phyloP scores from a whole-genome alignment of 2,888 invertebrate species.

The Chydorus sphaericus region DNA sequence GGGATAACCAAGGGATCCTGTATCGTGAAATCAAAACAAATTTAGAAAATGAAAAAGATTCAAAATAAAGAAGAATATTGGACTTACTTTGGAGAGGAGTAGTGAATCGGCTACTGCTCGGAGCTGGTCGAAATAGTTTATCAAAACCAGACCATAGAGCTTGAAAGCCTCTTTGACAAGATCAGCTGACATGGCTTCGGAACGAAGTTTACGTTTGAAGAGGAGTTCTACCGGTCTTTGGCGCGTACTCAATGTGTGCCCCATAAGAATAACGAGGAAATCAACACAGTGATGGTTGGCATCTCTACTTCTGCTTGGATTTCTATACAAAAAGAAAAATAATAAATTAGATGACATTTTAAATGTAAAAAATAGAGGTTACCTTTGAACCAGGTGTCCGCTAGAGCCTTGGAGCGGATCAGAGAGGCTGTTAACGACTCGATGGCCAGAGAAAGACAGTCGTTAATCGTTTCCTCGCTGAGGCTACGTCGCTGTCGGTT shows the following conservation, averaged over 20 bases:
- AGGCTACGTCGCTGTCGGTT: background rate
- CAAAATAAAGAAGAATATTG: too few species aligned
- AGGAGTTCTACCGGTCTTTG: conserved; percentile 28
- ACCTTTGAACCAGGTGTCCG: conserved; percentile 17
- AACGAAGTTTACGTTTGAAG: conserved; percentile 28
- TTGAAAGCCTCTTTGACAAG: conserved; percentile 25
- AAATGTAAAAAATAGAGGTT: background rate
- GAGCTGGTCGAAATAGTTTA: conserved; percentile 17
- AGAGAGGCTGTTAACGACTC: background rate
- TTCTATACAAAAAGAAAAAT: too few species aligned
- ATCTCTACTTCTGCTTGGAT: too few species aligned
- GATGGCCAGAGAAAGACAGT: background rate
- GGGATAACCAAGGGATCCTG: conserved; percentile 16
- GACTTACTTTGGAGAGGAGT: too few species aligned
- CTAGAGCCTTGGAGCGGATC: conserved; percentile 5
- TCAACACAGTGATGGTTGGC: conserved; percentile 21
- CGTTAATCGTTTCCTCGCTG: background rate
- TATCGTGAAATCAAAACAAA: too few species aligned
- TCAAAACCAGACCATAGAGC: conserved; percentile 22
- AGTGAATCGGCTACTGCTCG: conserved; percentile 18
- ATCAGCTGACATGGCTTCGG: conserved; percentile 26
- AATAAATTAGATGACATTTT: background rate
- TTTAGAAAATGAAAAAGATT: too few species aligned
- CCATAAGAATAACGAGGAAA: conserved; percentile 27
- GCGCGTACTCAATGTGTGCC: conserved; percentile 26